phyloP scores from a whole-genome alignment of 2,797 vertebrate species.

The Pempheris klunzingeri region DNA sequence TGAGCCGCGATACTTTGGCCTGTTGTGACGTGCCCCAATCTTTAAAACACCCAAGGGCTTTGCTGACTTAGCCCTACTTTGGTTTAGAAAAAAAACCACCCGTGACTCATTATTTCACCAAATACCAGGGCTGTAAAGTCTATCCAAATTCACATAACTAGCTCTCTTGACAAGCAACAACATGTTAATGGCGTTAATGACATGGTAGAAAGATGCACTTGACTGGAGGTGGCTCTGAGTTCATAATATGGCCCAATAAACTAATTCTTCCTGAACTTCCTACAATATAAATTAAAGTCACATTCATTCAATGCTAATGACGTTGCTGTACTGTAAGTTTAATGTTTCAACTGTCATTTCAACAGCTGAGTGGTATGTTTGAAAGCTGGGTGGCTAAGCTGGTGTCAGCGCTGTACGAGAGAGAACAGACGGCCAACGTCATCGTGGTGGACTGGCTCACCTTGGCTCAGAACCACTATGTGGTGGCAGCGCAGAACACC shows the following conservation, averaged over 20 bases:
- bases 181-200: neutral
- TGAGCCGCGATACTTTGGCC: slow-evolving; percentile 62
- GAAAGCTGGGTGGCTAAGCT: slow-evolving; percentile 87
- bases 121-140: slow-evolving; percentile 3
- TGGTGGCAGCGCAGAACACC: slow-evolving; percentile 85
- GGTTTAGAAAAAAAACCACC: slow-evolving; percentile 11
- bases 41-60: slow-evolving; percentile 7
- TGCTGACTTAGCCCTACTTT: slow-evolving; percentile 20
- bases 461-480: slow-evolving; percentile 86
- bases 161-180: slow-evolving; percentile 10
- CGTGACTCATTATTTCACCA: slow-evolving; percentile 16
- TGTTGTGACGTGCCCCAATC: slow-evolving; percentile 46
- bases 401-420: slow-evolving; percentile 83
- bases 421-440: slow-evolving; percentile 84
- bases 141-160: neutral
- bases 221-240: neutral
- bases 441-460: slow-evolving; percentile 88
- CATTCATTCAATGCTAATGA: neutral
- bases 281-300: neutral
- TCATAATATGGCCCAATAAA: neutral
- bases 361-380: slow-evolving; percentile 86
- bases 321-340: neutral
- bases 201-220: neutral
- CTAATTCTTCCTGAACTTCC: neutral
- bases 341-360: slow-evolving; percentile 8